Conservation (phyloP, 2,113 vertebrate species). For the crab-eating macaque (Macaca fascicularis) region T2T-MFA8v1.1 NC_088389.1:5763501-5764000, state of each 20-base stretch:
- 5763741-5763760: not conserved
- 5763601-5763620: rapidly evolving
- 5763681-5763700: not conserved
- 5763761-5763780: rapidly evolving
- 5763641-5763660: rapidly evolving
- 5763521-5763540: not conserved
- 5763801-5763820: rapidly evolving
- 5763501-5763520: not conserved
- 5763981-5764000: rapidly evolving
- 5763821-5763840: rapidly evolving
- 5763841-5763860: rapidly evolving
- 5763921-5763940: rapidly evolving
- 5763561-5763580: rapidly evolving
- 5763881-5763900: not conserved
- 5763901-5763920: not conserved
- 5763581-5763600: not conserved
- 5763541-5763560: not conserved
- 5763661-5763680: not conserved
- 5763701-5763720: not conserved
- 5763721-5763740: not conserved
- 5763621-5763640: not conserved
- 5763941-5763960: not conserved
- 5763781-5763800: rapidly evolving
- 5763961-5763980: rapidly evolving
- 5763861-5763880: not conserved